Percentiles rank a stretch among this genome's conserved stretches.
Conservation (phyloP, 2,113 vertebrate genomes). For the Gallinago media region DNA sequence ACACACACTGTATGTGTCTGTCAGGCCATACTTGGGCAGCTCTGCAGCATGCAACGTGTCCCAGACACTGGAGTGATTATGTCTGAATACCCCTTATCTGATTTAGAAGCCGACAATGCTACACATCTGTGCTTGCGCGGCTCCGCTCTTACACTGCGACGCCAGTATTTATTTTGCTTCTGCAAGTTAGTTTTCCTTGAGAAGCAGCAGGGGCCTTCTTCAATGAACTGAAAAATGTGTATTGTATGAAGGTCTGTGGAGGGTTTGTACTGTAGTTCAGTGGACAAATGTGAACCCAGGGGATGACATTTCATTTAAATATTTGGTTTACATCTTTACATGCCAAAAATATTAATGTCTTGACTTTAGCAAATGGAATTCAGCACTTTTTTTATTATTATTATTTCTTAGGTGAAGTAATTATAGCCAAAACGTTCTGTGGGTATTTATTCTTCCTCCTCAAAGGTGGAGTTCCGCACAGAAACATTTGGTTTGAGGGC, state of each 20-base stretch:
- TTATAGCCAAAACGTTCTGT: conserved; percentile 37
- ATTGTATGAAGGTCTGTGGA: conserved; percentile 18
- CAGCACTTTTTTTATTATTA: background rate
- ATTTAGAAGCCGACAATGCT: conserved; percentile 25
- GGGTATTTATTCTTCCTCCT: conserved; percentile 39
- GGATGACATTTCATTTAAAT: conserved; percentile 60
- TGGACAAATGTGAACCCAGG: conserved; percentile 1
- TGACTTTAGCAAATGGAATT: conserved; percentile 33
- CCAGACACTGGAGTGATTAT: conserved; percentile 35
- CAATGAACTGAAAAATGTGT: conserved; percentile 56
- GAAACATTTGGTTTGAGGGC: background rate
- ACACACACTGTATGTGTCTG: background rate
- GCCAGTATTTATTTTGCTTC: conserved; percentile 59
- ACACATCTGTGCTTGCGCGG: background rate
- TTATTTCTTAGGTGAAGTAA: conserved; percentile 18
- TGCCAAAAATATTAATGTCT: conserved; percentile 59
- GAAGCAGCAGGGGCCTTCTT: conserved; percentile 56
- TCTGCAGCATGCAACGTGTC: background rate
- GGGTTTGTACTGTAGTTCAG: conserved; percentile 21
- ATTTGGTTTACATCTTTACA: conserved; percentile 58
- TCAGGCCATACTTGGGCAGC: conserved; percentile 22
- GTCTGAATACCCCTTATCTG: conserved; percentile 49
- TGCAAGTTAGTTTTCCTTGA: conserved; percentile 46
- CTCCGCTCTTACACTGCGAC: background rate
- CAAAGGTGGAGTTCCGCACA: background rate